Evolutionary conservation across 2,113 vertebrate genomes (phyloP).

Genomic region (Anolis sagrei): DNA sequence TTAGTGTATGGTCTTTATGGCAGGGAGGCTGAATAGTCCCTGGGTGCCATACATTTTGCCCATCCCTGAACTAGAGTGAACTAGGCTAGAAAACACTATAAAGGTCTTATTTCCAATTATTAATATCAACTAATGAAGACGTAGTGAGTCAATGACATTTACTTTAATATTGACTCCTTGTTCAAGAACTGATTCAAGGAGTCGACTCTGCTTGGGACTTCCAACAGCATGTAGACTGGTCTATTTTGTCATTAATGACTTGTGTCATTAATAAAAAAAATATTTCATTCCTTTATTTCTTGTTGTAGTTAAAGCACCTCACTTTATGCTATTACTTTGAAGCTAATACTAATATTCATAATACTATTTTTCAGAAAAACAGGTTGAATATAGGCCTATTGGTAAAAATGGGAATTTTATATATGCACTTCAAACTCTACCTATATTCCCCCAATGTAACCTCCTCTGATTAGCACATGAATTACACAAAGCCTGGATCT

Average conservation of each 20-base stretch:
- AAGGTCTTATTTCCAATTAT: neutral
- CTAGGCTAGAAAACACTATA: neutral
- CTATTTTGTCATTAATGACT: no score
- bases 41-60: no score
- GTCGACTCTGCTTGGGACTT: no score
- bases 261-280: neutral
- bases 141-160: no score
- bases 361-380: neutral
- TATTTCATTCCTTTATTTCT: neutral
- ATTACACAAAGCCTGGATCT: neutral
- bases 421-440: neutral
- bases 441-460: neutral
- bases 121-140: neutral
- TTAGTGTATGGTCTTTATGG: no score
- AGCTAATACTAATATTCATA: neutral
- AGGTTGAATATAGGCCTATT: neutral
- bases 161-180: no score
- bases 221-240: neutral
- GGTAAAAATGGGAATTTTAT: neutral
- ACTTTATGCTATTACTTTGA: neutral
- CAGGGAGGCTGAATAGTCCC: no score
- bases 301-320: neutral
- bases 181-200: no score
- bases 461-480: neutral
- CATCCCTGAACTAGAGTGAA: neutral